phyloP scores from a whole-genome alignment of 1,140 invertebrate genomes.

The Leptopilina boulardi region DNA sequence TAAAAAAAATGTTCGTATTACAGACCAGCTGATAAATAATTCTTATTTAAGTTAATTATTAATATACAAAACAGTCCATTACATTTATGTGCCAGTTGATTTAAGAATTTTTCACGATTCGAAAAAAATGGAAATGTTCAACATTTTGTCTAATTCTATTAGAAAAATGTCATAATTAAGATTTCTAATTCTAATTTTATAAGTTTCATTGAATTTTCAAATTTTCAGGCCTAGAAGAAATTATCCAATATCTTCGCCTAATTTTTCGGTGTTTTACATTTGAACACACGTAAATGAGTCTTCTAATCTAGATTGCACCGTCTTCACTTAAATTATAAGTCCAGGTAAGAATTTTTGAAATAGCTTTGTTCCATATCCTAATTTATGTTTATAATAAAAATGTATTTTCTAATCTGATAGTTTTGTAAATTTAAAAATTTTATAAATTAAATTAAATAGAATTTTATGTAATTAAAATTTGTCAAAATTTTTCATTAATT shows the following conservation, averaged over 20 bases:
- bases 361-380: too few species aligned
- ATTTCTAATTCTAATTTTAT: background rate
- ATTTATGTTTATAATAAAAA: too few species aligned
- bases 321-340: constrained; percentile 6
- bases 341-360: background rate
- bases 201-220: background rate
- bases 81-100: background rate
- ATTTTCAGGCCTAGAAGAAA: background rate
- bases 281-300: background rate
- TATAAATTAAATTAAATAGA: too few species aligned
- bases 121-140: too few species aligned
- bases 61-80: background rate
- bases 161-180: background rate
- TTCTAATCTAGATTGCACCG: constrained; percentile 10
- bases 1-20: background rate
- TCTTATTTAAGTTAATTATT: background rate
- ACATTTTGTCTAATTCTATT: background rate
- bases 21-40: background rate
- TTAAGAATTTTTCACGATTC: background rate
- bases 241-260: background rate
- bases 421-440: too few species aligned
- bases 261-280: background rate
- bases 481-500: too few species aligned
- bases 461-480: too few species aligned
- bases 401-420: too few species aligned